Evolutionary conservation across 1,140 invertebrate genomes (phyloP), one percentile per base, ranked within the genome.

Genomic region (Phymorhynchus buccinoides): DNA sequence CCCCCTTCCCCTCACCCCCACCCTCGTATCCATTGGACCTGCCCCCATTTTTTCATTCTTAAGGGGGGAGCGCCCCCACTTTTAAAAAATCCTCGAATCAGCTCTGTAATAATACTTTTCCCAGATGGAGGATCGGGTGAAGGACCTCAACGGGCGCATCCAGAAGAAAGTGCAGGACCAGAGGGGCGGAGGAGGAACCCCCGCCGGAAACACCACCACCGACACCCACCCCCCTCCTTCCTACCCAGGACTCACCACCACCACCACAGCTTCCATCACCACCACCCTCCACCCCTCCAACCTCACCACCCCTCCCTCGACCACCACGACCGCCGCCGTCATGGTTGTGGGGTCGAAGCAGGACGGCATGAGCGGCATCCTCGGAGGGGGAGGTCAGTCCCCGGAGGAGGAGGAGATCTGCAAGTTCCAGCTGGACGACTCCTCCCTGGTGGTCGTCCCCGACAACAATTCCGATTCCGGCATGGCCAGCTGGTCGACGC

Each of bases 91-190:
- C n/a, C n/a, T n/a, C n/a, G n/a, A n/a, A n/a, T n/a, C n/a, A n/a
- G n/a, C n/a, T n/a, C n/a, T n/a, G n/a, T n/a, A n/a, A n/a, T n/a
- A n/a, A n/a, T n/a, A n/a, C n/a, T n/a, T n/a, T 52, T 88, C 87
- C 35, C 85, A 91, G 90, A 90, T 90, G 87, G 90, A 91, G 84
- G 89, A 89, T n/a, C 83, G 88, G 42, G 87, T 91, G 1, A 86
- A 88, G 86, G 90, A 90, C 42, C 80, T 91, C 9, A 91, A 90
- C 62, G 71, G 77, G 30, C 86, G 88, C 44, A 80, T 91, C 18
- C 88, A 91, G 68, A 85, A 88, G 14, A 87, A 86, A 73, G 86
- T 86, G 66, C 87, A 88, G 56, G 86, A 90, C 77, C 85, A 87
- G 42, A 39, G 42, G 52, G n/a, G n/a, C n/a, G n/a, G n/a, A n/a